These are phyloP conservation scores for Drosophila tanythrix DNA, from an alignment of 2,888 invertebrate species.

Conservation along the genomic window DNA sequence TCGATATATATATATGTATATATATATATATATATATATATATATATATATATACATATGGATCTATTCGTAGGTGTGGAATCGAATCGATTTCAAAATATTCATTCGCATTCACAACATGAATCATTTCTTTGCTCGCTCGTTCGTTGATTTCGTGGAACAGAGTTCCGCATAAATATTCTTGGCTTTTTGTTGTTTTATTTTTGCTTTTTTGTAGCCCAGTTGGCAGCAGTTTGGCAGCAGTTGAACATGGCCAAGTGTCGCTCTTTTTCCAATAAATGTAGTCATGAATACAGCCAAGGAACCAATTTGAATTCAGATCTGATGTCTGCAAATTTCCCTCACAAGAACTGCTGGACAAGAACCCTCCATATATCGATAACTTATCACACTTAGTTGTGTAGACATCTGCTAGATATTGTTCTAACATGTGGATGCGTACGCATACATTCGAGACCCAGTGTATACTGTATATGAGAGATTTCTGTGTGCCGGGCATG, in stretches of 20 bases:
- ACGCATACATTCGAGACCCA: slow-evolving; percentile 11
- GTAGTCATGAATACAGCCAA: slow-evolving; percentile 11
- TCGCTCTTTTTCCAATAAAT: slow-evolving; percentile 18
- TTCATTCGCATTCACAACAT: slow-evolving; percentile 58
- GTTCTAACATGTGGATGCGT: neutral
- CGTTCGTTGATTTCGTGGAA: slow-evolving; percentile 38
- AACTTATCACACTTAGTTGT: neutral
- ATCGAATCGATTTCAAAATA: slow-evolving; percentile 61
- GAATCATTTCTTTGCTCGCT: slow-evolving; percentile 46
- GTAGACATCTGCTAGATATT: neutral
- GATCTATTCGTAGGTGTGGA: slow-evolving; percentile 50
- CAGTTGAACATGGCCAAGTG: slow-evolving; percentile 15
- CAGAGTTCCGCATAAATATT: slow-evolving; percentile 64
- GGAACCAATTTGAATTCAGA: neutral
- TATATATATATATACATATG: neutral
- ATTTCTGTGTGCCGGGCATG: slow-evolving; percentile 26
- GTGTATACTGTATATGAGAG: slow-evolving; percentile 14
- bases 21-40: too few relatives aligned
- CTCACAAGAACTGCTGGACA: neutral
- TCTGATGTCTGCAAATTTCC: neutral
- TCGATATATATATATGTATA: slow-evolving; percentile 52
- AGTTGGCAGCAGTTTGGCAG: too few relatives aligned
- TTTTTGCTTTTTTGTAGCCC: neutral
- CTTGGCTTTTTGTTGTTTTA: neutral
- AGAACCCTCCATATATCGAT: neutral